These are phyloP conservation scores for Varecia variegata DNA, from an alignment of 2,797 vertebrate genomes.

Conservation along the genomic window DNA sequence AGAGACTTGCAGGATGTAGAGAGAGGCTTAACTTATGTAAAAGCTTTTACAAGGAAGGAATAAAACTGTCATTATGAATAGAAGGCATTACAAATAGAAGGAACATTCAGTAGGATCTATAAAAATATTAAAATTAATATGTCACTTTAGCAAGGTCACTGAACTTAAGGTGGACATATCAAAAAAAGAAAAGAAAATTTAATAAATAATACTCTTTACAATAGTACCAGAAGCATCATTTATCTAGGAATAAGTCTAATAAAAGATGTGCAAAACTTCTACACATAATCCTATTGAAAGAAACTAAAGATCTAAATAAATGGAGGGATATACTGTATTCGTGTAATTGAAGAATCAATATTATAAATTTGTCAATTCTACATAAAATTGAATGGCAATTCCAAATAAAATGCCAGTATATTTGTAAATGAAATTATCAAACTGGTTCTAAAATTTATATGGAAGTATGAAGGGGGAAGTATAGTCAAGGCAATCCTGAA, in stretches of 20 bases:
- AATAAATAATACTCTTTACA: neutral
- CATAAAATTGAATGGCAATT: neutral
- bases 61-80: neutral
- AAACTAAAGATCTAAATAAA: neutral
- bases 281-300: neutral
- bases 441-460: neutral
- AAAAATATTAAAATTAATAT: neutral
- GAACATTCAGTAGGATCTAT: neutral
- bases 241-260: neutral
- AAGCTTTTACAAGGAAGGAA: neutral
- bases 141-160: neutral
- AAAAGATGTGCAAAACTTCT: neutral
- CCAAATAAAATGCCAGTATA: neutral
- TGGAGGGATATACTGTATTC: neutral
- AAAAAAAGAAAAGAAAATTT: neutral
- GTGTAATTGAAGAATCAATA: neutral
- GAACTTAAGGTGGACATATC: neutral
- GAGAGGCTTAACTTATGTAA: neutral
- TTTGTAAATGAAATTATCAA: neutral
- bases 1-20: neutral
- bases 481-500: neutral
- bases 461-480: neutral
- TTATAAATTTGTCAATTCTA: neutral
- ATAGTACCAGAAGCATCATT: neutral
- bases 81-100: neutral